These are phyloP conservation scores for Drosophila fulvimacula DNA, from an alignment of 2,888 invertebrate species.

Conservation along the genomic window DNA sequence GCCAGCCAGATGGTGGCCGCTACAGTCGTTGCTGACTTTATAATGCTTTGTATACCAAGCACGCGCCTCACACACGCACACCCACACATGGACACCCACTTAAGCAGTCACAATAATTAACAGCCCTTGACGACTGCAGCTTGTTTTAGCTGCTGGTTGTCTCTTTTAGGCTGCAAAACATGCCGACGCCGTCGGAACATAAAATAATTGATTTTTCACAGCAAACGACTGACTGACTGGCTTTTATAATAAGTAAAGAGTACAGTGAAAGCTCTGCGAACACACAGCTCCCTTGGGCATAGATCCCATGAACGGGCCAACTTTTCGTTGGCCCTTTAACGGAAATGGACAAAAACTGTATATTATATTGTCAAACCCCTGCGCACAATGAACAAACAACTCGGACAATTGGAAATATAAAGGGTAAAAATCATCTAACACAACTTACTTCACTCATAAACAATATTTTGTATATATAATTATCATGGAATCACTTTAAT, in stretches of 20 bases:
- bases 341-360: not conserved
- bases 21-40: constrained; percentile 35
- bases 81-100: constrained; percentile 27
- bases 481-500: not conserved
- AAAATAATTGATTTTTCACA: constrained; percentile 80
- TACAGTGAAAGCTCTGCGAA: constrained; percentile 6
- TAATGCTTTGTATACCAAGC: constrained; percentile 32
- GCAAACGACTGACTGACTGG: constrained; percentile 13
- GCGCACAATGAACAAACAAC: not conserved
- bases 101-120: constrained; percentile 60
- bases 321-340: not conserved
- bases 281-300: not conserved
- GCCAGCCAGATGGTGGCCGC: constrained; percentile 55
- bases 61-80: constrained; percentile 38
- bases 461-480: not conserved
- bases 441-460: not conserved
- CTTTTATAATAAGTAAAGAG: constrained; percentile 7
- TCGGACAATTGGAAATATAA: not conserved
- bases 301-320: not conserved
- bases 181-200: constrained; percentile 54
- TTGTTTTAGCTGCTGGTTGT: constrained; percentile 25
- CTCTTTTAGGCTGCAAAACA: constrained; percentile 42
- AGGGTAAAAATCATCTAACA: not conserved
- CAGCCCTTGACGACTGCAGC: constrained; percentile 48
- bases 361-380: not conserved